Conservation (phyloP, 1,140 invertebrate species). For the Scaptomyza pallida region DNA sequence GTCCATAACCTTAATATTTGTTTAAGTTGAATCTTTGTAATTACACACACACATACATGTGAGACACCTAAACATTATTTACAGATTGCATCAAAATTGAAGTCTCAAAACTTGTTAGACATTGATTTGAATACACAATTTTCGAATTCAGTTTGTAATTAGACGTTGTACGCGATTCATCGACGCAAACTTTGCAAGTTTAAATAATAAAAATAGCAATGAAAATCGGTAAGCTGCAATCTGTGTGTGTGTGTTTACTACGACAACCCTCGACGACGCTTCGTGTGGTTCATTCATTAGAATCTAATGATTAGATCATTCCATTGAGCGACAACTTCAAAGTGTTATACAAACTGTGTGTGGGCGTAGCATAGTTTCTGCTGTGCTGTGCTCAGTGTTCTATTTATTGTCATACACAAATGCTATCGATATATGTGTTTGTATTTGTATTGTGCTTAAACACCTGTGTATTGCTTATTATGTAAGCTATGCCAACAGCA, state of each 20-base stretch:
- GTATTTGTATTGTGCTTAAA: slow-evolving; percentile 1
- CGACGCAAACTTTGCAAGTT: slow-evolving; percentile 14
- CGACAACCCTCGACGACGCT: slow-evolving; percentile 53
- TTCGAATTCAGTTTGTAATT: slow-evolving; percentile 67
- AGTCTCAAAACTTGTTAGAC: slow-evolving; percentile 53
- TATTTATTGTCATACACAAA: slow-evolving; percentile 10
- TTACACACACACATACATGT: slow-evolving; percentile 44
- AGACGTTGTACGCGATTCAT: slow-evolving; percentile 50
- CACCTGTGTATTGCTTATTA: slow-evolving; percentile 27
- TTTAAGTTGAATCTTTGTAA: slow-evolving; percentile 30
- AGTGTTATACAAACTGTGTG: slow-evolving; percentile 45
- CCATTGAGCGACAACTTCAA: slow-evolving; percentile 47
- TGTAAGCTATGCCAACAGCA: slow-evolving; percentile 40
- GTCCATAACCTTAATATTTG: background rate
- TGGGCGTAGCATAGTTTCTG: slow-evolving; percentile 51
- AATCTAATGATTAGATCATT: no score
- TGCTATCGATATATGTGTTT: slow-evolving; percentile 7
- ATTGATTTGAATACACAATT: slow-evolving; percentile 73
- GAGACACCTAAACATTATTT: slow-evolving; percentile 27
- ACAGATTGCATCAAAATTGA: slow-evolving; percentile 53
- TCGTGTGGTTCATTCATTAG: slow-evolving; percentile 70
- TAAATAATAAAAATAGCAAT: slow-evolving; percentile 5
- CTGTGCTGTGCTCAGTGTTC: slow-evolving; percentile 34
- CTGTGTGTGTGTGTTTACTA: slow-evolving; percentile 44
- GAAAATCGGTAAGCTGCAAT: slow-evolving; percentile 70